These are phyloP conservation scores for Momotus momota DNA, from an alignment of 2,797 vertebrate species.

Conservation along the genomic window DNA sequence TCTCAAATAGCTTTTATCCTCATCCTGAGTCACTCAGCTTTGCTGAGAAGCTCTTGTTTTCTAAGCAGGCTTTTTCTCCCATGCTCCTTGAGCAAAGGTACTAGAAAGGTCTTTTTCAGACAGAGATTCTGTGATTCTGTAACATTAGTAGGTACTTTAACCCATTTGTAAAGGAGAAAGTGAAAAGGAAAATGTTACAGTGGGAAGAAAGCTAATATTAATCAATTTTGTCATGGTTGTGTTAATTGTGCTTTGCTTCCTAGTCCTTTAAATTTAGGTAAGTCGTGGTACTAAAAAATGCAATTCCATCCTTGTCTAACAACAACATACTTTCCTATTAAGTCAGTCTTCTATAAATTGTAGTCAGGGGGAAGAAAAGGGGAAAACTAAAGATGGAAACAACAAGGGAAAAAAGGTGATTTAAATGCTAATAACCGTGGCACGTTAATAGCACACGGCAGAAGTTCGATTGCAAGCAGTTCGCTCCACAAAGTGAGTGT, in stretches of 20 bases:
- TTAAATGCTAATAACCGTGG: conserved; percentile 19
- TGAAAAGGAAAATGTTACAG: neutral
- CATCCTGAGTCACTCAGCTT: neutral
- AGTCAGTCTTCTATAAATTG: neutral
- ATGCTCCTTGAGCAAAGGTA: neutral
- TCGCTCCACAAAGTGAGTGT: neutral
- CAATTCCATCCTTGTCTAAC: neutral
- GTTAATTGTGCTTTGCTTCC: neutral
- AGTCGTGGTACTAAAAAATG: neutral
- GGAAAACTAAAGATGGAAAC: neutral
- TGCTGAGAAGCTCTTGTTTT: neutral
- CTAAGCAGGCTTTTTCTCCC: neutral
- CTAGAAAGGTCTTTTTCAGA: neutral
- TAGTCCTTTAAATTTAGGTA: neutral
- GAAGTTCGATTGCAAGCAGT: neutral
- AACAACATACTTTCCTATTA: neutral
- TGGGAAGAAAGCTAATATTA: neutral
- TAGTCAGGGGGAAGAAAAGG: accelerated
- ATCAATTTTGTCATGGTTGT: neutral
- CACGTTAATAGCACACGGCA: neutral
- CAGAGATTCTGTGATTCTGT: too few relatives aligned
- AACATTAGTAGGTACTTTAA: neutral
- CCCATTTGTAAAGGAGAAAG: neutral
- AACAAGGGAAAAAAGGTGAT: neutral
- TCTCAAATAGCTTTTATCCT: neutral